Evolutionary conservation across 92 coral and sea anemone genomes (phyloP), one percentile per base, ranked within the genome.

Genomic region (Actinostola sp.): DNA sequence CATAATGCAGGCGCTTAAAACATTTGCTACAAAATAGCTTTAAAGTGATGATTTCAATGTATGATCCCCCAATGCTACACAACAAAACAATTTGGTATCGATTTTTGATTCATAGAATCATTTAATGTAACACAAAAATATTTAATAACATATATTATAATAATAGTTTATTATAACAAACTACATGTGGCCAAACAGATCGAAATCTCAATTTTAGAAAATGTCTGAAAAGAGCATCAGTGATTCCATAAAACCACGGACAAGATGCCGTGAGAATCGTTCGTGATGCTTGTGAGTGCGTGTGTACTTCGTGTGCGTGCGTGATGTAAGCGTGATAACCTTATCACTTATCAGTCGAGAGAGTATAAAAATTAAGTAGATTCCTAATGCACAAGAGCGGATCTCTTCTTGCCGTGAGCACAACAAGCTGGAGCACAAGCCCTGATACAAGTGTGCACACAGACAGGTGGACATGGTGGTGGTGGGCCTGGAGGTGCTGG

Each of bases 381-480:
- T 8, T 38, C 75, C 45, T 80, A 73, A 50, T 69, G 78, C 75
- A 71, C 53, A 67, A 76, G 83, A 67, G 80, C 73, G 31, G 97
- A 88, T 70, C 89, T 85, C 87, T 88, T 85, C 97, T 95, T 88
- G 71, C 99, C 90, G 63, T 84, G 71, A 75, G 75, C 88, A 62
- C 98, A 93, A 77, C 98, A 93, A 21, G 88, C 77, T 48, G 98
- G 97, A 30, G 97, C 88, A 73, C 98, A 93, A 61, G 98, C 97
- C 83, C 84, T 83, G 93, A 93, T 93, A 73, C 98, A 93, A n/a
- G 98, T 93, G 82, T 93, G 97, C 28, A 92, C 98, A 56, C 98
- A 93, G 69, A 93, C 98, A 1, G 98, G 98, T n/a, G 98, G 98
- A 69, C 98, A 93, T 53, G 98, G 98, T 33, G 98, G 98, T 62